Conservation (phyloP, 1,140 invertebrate species). For the Nephila pilipes region DNA sequence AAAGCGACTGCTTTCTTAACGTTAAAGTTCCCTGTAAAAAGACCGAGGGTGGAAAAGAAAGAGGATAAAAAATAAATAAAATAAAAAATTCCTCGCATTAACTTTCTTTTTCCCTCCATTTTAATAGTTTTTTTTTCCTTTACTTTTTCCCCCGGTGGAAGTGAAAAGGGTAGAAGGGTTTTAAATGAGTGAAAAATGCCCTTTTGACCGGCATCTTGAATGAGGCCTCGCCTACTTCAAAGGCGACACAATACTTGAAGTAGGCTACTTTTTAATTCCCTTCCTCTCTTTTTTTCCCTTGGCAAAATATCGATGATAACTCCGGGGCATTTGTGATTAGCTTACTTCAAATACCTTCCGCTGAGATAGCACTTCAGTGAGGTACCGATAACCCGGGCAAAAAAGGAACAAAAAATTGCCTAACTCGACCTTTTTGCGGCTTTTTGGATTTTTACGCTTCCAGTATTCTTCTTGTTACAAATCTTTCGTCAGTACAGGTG, state of each 20-base stretch:
- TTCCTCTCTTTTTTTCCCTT: slow-evolving; percentile 26
- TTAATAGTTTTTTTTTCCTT: no score
- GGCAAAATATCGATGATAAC: slow-evolving; percentile 15
- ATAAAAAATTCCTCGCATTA: no score
- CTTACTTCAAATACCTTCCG: slow-evolving; percentile 37
- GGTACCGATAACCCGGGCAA: neutral
- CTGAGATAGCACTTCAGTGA: slow-evolving; percentile 53
- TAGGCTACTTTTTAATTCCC: neutral
- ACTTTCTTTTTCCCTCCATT: no score
- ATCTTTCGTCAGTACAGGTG: neutral
- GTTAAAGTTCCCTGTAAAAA: no score
- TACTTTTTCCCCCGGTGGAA: no score
- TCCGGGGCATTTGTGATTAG: slow-evolving; percentile 37
- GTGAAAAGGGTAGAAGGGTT: neutral
- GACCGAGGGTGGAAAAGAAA: no score
- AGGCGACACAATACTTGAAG: slow-evolving; percentile 55
- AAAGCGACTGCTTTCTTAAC: no score
- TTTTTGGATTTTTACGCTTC: neutral
- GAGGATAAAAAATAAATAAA: no score
- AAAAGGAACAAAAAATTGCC: slow-evolving; percentile 1
- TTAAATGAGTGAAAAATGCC: neutral
- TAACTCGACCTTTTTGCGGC: neutral
- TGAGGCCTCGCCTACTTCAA: slow-evolving; percentile 37
- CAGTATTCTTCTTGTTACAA: neutral
- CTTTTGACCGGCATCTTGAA: slow-evolving; percentile 32